These are phyloP conservation scores for Taphrorychus bicolor DNA, from an alignment of 2,888 invertebrate species.

Conservation along the genomic window DNA sequence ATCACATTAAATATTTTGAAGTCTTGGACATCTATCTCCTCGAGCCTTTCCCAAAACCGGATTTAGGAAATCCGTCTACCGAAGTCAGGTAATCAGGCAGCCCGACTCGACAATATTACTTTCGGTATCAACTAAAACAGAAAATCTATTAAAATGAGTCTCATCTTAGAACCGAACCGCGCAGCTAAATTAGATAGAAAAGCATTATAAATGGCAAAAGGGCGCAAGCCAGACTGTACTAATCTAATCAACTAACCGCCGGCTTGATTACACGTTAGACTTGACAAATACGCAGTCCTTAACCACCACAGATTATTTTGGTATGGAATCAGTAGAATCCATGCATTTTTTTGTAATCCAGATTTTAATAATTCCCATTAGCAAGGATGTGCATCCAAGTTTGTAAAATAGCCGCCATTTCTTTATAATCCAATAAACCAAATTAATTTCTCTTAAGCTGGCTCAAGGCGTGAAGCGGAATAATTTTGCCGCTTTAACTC, in stretches of 20 bases:
- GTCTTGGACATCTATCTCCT: too few relatives aligned
- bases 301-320: slow-evolving; percentile 42
- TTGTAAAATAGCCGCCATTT: slow-evolving; percentile 1
- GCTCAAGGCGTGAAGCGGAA: slow-evolving; percentile 19
- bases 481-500: slow-evolving; percentile 24
- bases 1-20: too few relatives aligned
- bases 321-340: slow-evolving; percentile 22
- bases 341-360: not conserved
- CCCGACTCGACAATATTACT: slow-evolving; percentile 44
- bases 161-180: slow-evolving; percentile 47
- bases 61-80: slow-evolving; percentile 38
- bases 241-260: slow-evolving; percentile 56
- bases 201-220: slow-evolving; percentile 53
- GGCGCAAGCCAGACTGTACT: slow-evolving; percentile 55
- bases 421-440: slow-evolving; percentile 17
- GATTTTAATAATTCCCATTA: not conserved
- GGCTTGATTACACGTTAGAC: slow-evolving; percentile 54
- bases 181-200: slow-evolving; percentile 54
- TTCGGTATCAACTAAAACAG: slow-evolving; percentile 47
- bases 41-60: not conserved
- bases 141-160: slow-evolving; percentile 54
- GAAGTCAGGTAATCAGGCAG: slow-evolving; percentile 39
- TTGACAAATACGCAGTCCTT: slow-evolving; percentile 55
- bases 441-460: slow-evolving; percentile 23
- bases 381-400: not conserved